Conservation (phyloP, 1,140 invertebrate species). For the Listronotus bonariensis region DNA sequence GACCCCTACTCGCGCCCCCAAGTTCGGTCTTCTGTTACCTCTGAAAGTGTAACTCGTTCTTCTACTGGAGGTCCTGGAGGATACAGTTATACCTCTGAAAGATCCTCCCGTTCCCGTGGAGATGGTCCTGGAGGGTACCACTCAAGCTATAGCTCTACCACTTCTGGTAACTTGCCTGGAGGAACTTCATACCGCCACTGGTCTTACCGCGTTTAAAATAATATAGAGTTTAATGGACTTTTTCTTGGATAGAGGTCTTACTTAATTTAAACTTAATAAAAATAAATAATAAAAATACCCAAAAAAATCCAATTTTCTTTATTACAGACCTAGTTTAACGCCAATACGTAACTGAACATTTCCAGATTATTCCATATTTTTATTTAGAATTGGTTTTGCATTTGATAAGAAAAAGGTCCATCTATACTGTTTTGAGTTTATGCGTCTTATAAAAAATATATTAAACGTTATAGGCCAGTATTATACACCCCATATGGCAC, state of each 20-base stretch:
- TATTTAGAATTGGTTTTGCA: background rate
- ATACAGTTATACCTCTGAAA: conserved; percentile 75
- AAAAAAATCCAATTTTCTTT: too few relatives aligned
- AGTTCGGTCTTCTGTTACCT: conserved; percentile 65
- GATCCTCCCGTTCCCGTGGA: conserved; percentile 66
- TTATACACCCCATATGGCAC: too few relatives aligned
- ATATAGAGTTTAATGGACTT: conserved; percentile 1
- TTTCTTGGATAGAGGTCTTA: conserved; percentile 2
- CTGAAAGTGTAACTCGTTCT: conserved; percentile 67
- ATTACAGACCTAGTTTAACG: background rate
- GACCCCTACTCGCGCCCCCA: conserved; percentile 64
- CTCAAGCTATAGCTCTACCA: conserved; percentile 74
- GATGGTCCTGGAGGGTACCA: conserved; percentile 78
- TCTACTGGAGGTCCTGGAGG: conserved; percentile 68
- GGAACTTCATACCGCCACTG: conserved; percentile 82
- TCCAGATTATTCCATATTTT: background rate
- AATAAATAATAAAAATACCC: background rate
- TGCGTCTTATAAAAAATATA: too few relatives aligned
- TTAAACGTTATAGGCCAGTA: too few relatives aligned
- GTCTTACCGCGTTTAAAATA: conserved; percentile 77
- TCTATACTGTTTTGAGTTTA: background rate
- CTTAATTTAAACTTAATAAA: background rate
- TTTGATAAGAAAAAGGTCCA: conserved; percentile 12
- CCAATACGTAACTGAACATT: background rate
- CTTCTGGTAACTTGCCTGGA: conserved; percentile 76